Evolutionary conservation across 1,140 invertebrate species (phyloP), one percentile per base, ranked within the genome.

Genomic region (Drosophila gunungcola): DNA sequence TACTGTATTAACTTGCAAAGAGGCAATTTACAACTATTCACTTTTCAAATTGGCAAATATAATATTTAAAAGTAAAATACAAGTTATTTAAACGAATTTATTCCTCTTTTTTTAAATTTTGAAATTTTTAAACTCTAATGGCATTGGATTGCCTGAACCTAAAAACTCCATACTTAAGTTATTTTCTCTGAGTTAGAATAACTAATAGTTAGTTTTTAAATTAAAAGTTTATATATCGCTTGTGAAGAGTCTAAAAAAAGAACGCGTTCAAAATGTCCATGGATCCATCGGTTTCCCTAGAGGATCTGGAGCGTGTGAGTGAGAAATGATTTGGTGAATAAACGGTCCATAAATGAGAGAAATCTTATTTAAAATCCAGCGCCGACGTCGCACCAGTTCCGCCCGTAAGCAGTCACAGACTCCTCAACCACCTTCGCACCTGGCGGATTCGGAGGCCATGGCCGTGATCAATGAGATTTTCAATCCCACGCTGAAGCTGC

Each of bases 401-500:
- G 78, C 62, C 1, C 74, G 90, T 0, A 92, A 92, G 52, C 67
- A 65, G 0, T 91, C 88, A 49, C 65, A 75, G 1, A 75, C 82
- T 6, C 80, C 75, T 0, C 78, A 85, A n/a, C 82, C 85, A 3
- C 69, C 64, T 4, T 7, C 74, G 1, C 56, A 57, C 12, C 38
- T 74, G 38, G 63, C 68, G 2, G 88, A 92, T 27, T 92, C 91
- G 9, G 86, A 90, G 51, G 68, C 85, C 0, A 73, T 94, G 45
- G 93, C 93, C 38, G 92, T 86, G 34, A 91, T 93, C 12, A 93
- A 93, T 36, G 93, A 93, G 61, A 91, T 93, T 25, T 88, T 94
- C 0, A 93, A 94, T 77, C 77, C 62, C 3, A 91, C 80, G 25
- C 75, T 94, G 2, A 91, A 93, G 9, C 75, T 81, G 10, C 91